These are phyloP conservation scores for Phalangium opilio DNA, from an alignment of 2,888 invertebrate species.

Conservation along the genomic window DNA sequence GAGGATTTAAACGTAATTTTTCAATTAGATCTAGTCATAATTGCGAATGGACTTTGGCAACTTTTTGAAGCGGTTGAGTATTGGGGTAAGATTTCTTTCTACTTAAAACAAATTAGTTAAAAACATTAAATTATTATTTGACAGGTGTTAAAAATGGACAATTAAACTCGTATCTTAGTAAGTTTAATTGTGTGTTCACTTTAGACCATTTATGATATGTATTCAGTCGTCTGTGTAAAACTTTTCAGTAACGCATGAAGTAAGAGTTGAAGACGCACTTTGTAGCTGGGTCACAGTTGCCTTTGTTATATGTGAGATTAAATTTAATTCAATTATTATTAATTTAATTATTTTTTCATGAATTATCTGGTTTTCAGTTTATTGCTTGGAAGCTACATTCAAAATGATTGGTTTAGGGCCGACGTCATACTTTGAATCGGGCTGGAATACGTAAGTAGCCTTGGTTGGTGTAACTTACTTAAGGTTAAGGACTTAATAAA, in stretches of 20 bases:
- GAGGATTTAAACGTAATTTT: conserved; percentile 8
- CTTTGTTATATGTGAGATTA: conserved; percentile 28
- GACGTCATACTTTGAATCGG: conserved; percentile 53
- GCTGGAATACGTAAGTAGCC: conserved; percentile 80
- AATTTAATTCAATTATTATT: background rate
- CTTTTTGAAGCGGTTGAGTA: conserved; percentile 47
- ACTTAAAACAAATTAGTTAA: no score
- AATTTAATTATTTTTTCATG: conserved; percentile 1
- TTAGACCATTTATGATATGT: background rate
- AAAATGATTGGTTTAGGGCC: conserved; percentile 58
- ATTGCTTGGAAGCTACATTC: conserved; percentile 52
- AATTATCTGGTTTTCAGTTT: conserved; percentile 40
- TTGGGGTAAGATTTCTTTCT: conserved; percentile 30
- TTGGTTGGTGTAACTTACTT: no score
- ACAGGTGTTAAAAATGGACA: background rate
- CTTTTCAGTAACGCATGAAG: conserved; percentile 9
- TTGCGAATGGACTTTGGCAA: conserved; percentile 59
- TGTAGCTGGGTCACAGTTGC: conserved; percentile 26
- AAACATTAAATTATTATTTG: background rate
- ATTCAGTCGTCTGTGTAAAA: no score
- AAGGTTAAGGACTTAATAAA: no score
- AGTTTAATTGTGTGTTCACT: background rate
- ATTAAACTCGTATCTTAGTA: background rate
- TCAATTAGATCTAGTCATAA: conserved; percentile 49
- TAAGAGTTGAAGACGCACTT: conserved; percentile 22